Percentiles rank a stretch among this genome's conserved stretches.
phyloP scores from a whole-genome alignment of 2,888 invertebrate species.

The Chrysomela aeneicollis region DNA sequence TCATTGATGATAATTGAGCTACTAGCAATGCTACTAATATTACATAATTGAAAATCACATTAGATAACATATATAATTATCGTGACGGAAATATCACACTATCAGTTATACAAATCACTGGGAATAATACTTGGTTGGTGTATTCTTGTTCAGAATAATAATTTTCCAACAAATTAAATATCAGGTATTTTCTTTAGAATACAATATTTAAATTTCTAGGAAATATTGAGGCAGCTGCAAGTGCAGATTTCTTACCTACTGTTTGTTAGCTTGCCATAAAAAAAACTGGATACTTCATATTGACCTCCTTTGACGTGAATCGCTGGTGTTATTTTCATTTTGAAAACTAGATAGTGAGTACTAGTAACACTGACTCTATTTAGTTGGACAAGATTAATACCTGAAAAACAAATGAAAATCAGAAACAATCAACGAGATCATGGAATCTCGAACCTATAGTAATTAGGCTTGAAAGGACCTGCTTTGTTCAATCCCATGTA shows the following conservation, averaged over 20 bases:
- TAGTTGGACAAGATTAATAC: constrained; percentile 31
- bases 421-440: background rate
- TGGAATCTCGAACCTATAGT: constrained; percentile 78
- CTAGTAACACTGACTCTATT: constrained; percentile 43
- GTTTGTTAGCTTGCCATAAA: background rate
- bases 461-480: constrained; percentile 98
- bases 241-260: background rate
- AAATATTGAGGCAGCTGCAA: background rate
- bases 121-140: constrained; percentile 26
- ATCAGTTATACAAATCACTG: background rate
- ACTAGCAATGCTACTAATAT: background rate
- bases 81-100: background rate
- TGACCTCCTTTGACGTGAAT: background rate
- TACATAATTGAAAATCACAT: background rate
- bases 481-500: constrained; percentile 97
- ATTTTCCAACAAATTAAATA: constrained; percentile 12
- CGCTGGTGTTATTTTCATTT: constrained; percentile 19
- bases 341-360: constrained; percentile 42
- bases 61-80: no score
- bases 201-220: constrained; percentile 15
- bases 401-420: constrained; percentile 25
- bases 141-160: constrained; percentile 16
- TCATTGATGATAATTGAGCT: background rate
- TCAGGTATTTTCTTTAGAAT: constrained; percentile 20
- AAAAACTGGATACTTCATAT: constrained; percentile 7